phyloP scores from a whole-genome alignment of 2,113 vertebrate species.

The Corydoras sp. region DNA sequence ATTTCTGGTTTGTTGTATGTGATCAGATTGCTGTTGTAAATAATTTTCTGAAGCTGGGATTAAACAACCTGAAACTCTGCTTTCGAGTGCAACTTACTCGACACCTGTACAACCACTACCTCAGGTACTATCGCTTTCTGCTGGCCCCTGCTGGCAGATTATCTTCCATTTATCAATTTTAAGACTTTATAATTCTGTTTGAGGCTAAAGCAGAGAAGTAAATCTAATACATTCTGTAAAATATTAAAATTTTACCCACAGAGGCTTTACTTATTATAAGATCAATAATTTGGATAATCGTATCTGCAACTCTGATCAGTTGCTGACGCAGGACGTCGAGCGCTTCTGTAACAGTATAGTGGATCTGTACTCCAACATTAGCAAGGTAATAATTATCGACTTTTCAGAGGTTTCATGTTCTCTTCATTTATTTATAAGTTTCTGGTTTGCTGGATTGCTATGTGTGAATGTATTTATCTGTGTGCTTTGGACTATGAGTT shows the following conservation, averaged over 20 bases:
- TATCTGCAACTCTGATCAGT: constrained; percentile 91
- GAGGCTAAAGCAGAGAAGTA: too few species aligned
- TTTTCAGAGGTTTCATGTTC: not conserved
- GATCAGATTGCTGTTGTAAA: constrained; percentile 75
- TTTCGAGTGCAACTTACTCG: constrained; percentile 85
- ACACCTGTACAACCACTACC: constrained; percentile 88
- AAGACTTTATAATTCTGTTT: too few species aligned
- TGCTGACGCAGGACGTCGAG: constrained; percentile 97
- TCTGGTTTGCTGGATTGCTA: too few species aligned
- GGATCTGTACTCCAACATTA: constrained; percentile 95
- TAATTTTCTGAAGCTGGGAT: constrained; percentile 90
- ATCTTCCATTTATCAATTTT: too few species aligned
- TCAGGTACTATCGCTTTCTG: constrained; percentile 70
- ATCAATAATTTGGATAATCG: constrained; percentile 97
- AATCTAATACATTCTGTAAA: not conserved
- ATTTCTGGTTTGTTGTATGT: not conserved
- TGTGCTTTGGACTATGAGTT: too few species aligned
- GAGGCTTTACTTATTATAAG: constrained; percentile 92
- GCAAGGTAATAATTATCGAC: constrained; percentile 72
- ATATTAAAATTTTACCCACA: constrained; percentile 40
- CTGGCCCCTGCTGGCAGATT: too few species aligned
- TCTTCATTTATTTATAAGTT: too few species aligned
- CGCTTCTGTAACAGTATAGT: constrained; percentile 97
- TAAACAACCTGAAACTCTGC: constrained; percentile 88
- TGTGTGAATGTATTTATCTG: too few species aligned